A percentile compares a stretch with the other conserved stretches of the same genome.
Conservation (phyloP, 1,140 invertebrate species). For the Neodiprion virginianus region DNA sequence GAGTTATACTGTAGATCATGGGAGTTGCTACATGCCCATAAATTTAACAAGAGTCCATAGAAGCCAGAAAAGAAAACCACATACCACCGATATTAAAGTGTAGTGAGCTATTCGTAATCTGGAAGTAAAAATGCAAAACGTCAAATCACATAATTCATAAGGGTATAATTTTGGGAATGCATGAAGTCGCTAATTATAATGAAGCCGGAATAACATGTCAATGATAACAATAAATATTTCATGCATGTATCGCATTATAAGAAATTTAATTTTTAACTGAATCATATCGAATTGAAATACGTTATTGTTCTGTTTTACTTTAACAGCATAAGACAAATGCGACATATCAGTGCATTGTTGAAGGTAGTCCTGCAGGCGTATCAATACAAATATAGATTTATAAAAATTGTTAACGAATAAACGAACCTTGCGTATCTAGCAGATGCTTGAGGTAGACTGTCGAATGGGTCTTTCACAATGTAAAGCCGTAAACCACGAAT, state of each 20-base stretch:
- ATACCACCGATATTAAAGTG: conserved; percentile 10
- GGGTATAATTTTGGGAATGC: not conserved
- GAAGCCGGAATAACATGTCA: not conserved
- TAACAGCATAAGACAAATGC: too few relatives aligned
- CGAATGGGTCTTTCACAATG: conserved; percentile 59
- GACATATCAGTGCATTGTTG: too few relatives aligned
- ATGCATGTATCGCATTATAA: not conserved
- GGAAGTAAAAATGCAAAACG: not conserved
- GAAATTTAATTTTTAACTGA: not conserved
- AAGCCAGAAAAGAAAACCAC: conserved; percentile 26
- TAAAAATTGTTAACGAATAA: too few relatives aligned
- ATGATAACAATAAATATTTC: conserved; percentile 4
- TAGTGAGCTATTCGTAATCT: conserved; percentile 38
- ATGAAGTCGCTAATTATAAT: too few relatives aligned
- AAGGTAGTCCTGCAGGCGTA: too few relatives aligned
- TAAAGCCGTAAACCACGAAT: conserved; percentile 57
- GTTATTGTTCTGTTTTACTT: too few relatives aligned
- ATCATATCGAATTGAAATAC: not conserved
- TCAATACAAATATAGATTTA: too few relatives aligned
- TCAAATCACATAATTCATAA: too few relatives aligned
- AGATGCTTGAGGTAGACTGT: conserved; percentile 40
- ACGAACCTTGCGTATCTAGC: conserved; percentile 34
- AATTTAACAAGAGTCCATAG: too few relatives aligned
- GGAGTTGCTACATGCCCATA: too few relatives aligned
- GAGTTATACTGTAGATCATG: too few relatives aligned